Evolutionary conservation across 30 jellyfish, hydroid and myxozoan species (phyloP).

Genomic region (Nemopilema nomurai): DNA sequence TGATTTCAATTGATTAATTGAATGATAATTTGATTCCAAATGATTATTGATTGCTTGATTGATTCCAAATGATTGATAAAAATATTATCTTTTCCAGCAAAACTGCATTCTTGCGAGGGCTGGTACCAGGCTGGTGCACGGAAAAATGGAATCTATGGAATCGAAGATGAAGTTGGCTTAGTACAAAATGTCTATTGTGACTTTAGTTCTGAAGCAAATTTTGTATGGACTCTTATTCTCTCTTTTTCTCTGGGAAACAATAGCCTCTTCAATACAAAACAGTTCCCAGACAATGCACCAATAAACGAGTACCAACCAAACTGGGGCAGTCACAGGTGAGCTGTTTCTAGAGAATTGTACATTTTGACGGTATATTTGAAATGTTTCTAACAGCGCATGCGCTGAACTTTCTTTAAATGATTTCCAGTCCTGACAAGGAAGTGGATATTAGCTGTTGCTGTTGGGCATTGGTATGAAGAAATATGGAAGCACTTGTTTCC

Average conservation of each 20-base stretch:
- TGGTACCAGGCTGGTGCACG: background rate
- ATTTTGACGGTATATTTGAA: too few relatives aligned
- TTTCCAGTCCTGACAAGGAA: too few relatives aligned
- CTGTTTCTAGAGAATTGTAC: background rate
- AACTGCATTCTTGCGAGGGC: background rate
- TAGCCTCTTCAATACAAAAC: background rate
- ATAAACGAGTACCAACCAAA: background rate
- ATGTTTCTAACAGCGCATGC: too few relatives aligned
- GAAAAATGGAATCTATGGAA: background rate
- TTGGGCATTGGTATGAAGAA: too few relatives aligned
- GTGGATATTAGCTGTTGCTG: too few relatives aligned
- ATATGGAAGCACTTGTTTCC: too few relatives aligned
- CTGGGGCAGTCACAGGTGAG: background rate
- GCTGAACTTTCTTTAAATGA: too few relatives aligned
- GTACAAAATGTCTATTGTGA: background rate
- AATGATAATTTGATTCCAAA: too few relatives aligned
- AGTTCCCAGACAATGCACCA: background rate
- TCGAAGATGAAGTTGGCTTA: background rate
- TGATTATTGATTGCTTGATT: background rate
- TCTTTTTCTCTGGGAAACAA: background rate
- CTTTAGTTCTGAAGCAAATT: background rate
- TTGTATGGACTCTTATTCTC: background rate
- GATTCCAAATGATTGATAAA: too few relatives aligned
- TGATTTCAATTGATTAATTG: too few relatives aligned
- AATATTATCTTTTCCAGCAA: too few relatives aligned